phyloP scores from a whole-genome alignment of 92 coral and sea anemone species.

The Bergia puertoricense region DNA sequence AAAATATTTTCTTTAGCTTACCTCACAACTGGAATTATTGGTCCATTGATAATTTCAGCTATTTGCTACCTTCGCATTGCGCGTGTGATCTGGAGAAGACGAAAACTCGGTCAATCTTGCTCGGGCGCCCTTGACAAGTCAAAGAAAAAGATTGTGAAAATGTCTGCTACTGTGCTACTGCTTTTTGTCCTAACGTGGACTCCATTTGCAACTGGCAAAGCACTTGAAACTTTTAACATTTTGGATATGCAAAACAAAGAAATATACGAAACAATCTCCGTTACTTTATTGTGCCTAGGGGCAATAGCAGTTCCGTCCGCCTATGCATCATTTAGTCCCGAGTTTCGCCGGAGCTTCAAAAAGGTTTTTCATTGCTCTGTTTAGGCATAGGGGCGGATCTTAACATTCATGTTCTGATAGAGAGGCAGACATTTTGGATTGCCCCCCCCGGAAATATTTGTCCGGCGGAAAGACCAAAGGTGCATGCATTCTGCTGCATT shows the following conservation, averaged over 20 bases:
- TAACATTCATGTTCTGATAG: too few relatives aligned
- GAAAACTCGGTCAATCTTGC: background rate
- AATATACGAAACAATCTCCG: background rate
- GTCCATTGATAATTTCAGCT: slow-evolving; percentile 14
- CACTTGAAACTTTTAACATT: slow-evolving; percentile 3
- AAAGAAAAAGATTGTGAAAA: slow-evolving; percentile 25
- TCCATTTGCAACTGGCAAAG: background rate
- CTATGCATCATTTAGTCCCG: slow-evolving; percentile 10
- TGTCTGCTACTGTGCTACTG: slow-evolving; percentile 15
- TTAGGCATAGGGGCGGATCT: background rate
- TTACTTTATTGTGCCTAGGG: background rate
- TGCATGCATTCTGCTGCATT: too few relatives aligned
- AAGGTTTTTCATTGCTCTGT: background rate
- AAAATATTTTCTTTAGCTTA: slow-evolving; percentile 16
- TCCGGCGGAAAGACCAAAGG: background rate
- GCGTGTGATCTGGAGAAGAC: slow-evolving; percentile 30
- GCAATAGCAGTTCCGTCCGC: background rate
- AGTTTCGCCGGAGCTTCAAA: slow-evolving; percentile 31
- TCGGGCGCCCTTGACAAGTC: background rate
- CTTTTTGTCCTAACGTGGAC: slow-evolving; percentile 13
- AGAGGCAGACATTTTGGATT: too few relatives aligned
- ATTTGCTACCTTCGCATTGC: slow-evolving; percentile 20
- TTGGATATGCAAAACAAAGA: background rate
- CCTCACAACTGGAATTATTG: slow-evolving; percentile 20
- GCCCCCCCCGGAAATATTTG: background rate